A percentile compares a stretch with the other conserved stretches of the same genome.
Conservation (phyloP, 1,140 invertebrate species). For the Paramacrobiotus metropolitanus region DNA sequence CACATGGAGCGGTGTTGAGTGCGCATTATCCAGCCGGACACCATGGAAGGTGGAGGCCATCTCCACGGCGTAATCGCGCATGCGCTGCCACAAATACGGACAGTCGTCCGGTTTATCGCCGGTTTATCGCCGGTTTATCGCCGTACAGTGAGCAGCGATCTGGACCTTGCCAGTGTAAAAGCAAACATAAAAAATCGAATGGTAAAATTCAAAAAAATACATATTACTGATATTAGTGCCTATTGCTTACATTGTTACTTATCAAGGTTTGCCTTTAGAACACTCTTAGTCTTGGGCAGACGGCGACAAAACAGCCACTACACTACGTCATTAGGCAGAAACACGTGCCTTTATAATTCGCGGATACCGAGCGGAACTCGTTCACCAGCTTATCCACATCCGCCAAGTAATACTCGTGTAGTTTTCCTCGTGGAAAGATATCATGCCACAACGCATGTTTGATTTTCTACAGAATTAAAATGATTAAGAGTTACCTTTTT, state of each 20-base stretch:
- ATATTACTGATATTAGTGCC: too few relatives aligned
- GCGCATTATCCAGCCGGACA: slow-evolving; percentile 88
- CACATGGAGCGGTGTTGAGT: slow-evolving; percentile 86
- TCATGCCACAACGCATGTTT: slow-evolving; percentile 38
- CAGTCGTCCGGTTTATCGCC: slow-evolving; percentile 65
- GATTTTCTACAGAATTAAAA: slow-evolving; percentile 32
- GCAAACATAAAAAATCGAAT: too few relatives aligned
- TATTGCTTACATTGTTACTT: too few relatives aligned
- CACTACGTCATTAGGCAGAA: too few relatives aligned
- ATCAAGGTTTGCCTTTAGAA: too few relatives aligned
- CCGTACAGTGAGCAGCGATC: too few relatives aligned
- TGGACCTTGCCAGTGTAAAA: too few relatives aligned
- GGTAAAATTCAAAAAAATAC: too few relatives aligned
- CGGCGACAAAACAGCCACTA: too few relatives aligned
- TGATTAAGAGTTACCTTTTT: background rate
- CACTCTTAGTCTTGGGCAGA: too few relatives aligned
- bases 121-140: too few relatives aligned
- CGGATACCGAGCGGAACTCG: slow-evolving; percentile 33
- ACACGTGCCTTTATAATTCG: slow-evolving; percentile 7
- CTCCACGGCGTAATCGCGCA: slow-evolving; percentile 66
- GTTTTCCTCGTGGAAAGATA: slow-evolving; percentile 46
- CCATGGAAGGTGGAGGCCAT: slow-evolving; percentile 80
- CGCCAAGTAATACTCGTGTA: slow-evolving; percentile 60
- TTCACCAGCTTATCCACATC: slow-evolving; percentile 41
- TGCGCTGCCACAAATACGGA: slow-evolving; percentile 78